Evolutionary conservation across 2,797 vertebrate genomes (phyloP).

Genomic region (Apodemus agrarius): DNA sequence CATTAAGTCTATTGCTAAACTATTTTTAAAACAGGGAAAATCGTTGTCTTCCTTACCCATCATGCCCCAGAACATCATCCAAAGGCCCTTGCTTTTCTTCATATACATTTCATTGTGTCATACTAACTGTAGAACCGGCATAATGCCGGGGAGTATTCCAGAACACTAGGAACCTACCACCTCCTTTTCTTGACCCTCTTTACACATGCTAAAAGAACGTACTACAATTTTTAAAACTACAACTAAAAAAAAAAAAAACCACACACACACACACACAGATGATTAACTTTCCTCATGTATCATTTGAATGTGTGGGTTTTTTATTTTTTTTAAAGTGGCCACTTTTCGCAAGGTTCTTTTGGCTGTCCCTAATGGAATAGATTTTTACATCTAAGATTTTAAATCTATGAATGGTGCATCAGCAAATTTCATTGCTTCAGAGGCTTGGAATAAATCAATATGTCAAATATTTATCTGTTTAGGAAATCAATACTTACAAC

Average conservation of each 20-base stretch:
- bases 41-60: background rate
- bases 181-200: background rate
- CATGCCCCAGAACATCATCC: background rate
- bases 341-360: background rate
- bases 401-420: background rate
- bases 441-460: slow-evolving; percentile 36
- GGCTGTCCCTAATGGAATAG: background rate
- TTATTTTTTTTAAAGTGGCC: slow-evolving; percentile 7
- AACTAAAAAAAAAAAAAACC: background rate
- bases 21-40: slow-evolving; percentile 31
- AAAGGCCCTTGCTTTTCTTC: background rate
- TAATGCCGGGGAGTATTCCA: background rate
- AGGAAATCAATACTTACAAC: slow-evolving; percentile 89
- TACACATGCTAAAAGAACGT: background rate
- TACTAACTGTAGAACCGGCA: background rate
- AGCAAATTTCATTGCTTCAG: slow-evolving; percentile 18
- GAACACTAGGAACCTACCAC: background rate
- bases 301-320: background rate
- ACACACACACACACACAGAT: too few species aligned
- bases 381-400: background rate
- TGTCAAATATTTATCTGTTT: slow-evolving; percentile 26
- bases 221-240: background rate
- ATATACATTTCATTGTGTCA: background rate
- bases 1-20: background rate
- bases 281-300: background rate